Evolutionary conservation across 2,113 vertebrate genomes (phyloP).

Genomic region (Daphoenositta chrysoptera): DNA sequence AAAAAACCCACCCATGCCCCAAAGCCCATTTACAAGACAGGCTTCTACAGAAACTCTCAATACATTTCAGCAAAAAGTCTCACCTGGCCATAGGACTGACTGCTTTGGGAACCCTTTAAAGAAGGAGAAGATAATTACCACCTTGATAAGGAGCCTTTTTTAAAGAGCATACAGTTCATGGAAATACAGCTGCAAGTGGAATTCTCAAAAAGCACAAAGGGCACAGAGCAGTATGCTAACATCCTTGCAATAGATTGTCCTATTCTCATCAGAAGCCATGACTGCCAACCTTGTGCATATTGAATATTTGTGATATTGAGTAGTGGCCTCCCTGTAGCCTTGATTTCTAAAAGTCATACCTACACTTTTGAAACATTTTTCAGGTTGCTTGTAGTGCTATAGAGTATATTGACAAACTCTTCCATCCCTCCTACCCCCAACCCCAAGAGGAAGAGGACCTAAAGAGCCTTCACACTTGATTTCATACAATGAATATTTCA

Average conservation of each 20-base stretch:
- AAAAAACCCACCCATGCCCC: accelerated
- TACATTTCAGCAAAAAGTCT: background rate
- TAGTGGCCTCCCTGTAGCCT: no score
- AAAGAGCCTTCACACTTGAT: background rate
- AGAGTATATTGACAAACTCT: background rate
- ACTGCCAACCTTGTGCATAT: background rate
- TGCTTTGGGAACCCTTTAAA: background rate
- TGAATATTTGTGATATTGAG: background rate
- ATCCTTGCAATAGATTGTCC: background rate
- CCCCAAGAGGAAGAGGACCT: accelerated
- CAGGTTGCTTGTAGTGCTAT: background rate
- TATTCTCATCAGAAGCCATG: background rate
- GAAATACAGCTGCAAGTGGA: background rate
- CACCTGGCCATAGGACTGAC: background rate
- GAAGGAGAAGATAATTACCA: background rate
- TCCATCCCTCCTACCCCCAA: accelerated
- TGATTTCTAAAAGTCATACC: background rate
- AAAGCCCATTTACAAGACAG: background rate
- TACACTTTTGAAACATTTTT: background rate
- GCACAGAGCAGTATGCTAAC: background rate
- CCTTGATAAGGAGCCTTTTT: background rate
- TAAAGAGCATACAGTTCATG: accelerated
- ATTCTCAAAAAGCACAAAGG: background rate
- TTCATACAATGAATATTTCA: background rate
- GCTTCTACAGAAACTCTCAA: background rate